A percentile compares a stretch with the other conserved stretches of the same genome.
phyloP scores from a whole-genome alignment of 2,797 vertebrate genomes.

The Oreochromis grahami region DNA sequence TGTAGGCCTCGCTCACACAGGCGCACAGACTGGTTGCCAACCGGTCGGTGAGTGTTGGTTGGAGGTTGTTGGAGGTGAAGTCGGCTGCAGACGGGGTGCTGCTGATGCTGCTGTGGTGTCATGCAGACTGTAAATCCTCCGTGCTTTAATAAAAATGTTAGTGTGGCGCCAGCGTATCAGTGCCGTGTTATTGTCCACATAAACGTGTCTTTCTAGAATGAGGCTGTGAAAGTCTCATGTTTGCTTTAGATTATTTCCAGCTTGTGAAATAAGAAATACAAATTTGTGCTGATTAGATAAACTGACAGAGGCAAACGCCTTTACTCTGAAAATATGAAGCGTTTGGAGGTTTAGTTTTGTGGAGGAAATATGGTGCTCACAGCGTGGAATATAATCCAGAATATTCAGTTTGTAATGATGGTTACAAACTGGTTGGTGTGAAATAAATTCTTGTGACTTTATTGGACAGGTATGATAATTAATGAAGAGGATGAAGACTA shows the following conservation, averaged over 20 bases:
- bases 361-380: too few relatives aligned
- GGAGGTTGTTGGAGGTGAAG: neutral
- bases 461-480: neutral
- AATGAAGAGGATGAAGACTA: neutral
- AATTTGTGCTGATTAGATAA: neutral
- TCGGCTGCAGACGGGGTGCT: neutral
- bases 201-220: neutral
- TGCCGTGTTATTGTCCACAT: neutral
- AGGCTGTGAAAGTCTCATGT: neutral
- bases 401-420: neutral
- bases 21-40: neutral
- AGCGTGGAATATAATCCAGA: neutral
- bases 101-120: neutral
- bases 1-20: neutral
- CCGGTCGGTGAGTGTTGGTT: neutral
- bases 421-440: neutral
- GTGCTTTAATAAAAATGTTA: accelerated
- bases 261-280: neutral
- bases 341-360: neutral
- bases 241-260: neutral
- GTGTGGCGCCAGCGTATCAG: neutral
- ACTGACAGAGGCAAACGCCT: neutral
- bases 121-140: neutral
- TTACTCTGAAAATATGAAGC: neutral
- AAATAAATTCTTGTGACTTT: neutral